These are phyloP conservation scores for Rhagium mordax DNA, from an alignment of 2,888 invertebrate species.

Conservation along the genomic window DNA sequence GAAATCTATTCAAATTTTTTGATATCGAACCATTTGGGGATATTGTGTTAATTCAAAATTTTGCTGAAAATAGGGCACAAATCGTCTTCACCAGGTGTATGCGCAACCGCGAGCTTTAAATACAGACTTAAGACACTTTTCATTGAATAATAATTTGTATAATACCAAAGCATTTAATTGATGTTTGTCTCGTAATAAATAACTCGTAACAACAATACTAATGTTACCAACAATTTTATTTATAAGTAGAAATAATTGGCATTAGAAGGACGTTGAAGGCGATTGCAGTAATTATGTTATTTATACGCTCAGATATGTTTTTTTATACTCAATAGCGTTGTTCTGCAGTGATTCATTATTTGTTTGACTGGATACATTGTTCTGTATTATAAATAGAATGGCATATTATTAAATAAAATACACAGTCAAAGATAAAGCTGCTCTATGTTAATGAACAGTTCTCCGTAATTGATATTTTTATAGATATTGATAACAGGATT, in stretches of 20 bases:
- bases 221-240: conserved; percentile 16
- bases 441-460: conserved; percentile 7
- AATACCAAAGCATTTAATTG: no score
- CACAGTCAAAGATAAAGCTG: conserved; percentile 3
- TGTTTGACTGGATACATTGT: conserved; percentile 35
- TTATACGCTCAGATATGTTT: conserved; percentile 37
- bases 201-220: conserved; percentile 4
- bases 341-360: conserved; percentile 32
- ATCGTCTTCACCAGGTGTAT: no score
- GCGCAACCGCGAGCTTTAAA: no score
- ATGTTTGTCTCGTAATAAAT: not conserved
- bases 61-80: no score
- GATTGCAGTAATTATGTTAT: conserved; percentile 55
- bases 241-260: conserved; percentile 38
- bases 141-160: no score
- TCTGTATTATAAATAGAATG: conserved; percentile 36
- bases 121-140: no score
- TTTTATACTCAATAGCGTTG: conserved; percentile 21
- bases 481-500: not conserved
- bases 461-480: not conserved
- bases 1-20: no score
- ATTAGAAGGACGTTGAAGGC: conserved; percentile 59
- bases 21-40: no score
- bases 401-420: conserved; percentile 11
- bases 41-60: no score